Percentiles rank a stretch among this genome's conserved stretches.
These are phyloP conservation scores for Ichneumon xanthorius DNA, from an alignment of 2,888 invertebrate species.

Conservation along the genomic window DNA sequence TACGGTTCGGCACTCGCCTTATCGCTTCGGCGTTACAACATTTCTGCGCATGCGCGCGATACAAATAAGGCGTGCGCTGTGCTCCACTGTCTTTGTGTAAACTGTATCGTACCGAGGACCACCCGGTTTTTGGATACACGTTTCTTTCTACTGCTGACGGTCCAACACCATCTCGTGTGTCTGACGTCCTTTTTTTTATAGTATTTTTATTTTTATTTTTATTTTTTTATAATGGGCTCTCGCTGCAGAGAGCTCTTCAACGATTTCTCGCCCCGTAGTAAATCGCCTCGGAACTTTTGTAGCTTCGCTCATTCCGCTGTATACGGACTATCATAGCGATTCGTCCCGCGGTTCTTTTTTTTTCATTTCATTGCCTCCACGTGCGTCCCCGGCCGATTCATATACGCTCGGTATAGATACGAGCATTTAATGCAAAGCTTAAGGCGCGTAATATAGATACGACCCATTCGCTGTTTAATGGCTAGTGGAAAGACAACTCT, in stretches of 20 bases:
- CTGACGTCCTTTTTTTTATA: conserved; percentile 8
- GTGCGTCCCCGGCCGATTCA: background rate
- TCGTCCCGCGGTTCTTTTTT: background rate
- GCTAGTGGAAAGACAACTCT: background rate
- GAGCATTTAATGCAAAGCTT: background rate
- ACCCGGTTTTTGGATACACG: conserved; percentile 33
- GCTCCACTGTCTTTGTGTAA: conserved; percentile 4
- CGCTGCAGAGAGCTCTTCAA: background rate
- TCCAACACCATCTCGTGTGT: conserved; percentile 24
- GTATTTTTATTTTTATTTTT: too few species aligned
- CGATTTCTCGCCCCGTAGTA: conserved; percentile 34
- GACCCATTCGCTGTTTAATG: background rate
- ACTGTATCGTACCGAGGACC: conserved; percentile 36
- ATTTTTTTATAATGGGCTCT: conserved; percentile 10
- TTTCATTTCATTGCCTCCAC: background rate
- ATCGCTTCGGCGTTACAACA: conserved; percentile 3
- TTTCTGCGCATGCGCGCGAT: background rate
- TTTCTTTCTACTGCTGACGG: background rate
- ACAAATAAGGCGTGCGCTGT: background rate
- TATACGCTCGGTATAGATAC: background rate
- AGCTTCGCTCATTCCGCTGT: conserved; percentile 8
- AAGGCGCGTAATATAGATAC: too few species aligned
- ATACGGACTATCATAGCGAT: background rate
- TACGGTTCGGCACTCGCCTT: background rate
- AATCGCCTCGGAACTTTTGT: conserved; percentile 31